Percentiles rank a stretch among this genome's conserved stretches.
These are phyloP conservation scores for Morpho deidamia DNA, from an alignment of 2,888 invertebrate species.

Conservation along the genomic window DNA sequence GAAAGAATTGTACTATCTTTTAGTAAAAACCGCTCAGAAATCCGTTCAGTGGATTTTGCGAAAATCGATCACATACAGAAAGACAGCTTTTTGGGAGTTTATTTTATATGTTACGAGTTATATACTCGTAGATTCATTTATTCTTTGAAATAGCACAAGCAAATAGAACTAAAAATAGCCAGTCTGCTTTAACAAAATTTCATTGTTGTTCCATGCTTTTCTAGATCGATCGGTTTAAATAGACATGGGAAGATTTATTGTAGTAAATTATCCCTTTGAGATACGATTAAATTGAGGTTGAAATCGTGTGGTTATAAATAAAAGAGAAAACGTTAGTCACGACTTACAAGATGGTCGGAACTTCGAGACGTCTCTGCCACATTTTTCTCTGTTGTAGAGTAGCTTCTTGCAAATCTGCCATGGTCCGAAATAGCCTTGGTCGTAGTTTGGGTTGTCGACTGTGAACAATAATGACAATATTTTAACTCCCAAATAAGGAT, in stretches of 20 bases:
- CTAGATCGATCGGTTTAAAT: background rate
- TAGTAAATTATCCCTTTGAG: background rate
- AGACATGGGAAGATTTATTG: slow-evolving; percentile 10
- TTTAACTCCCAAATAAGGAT: background rate
- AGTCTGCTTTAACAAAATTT: no score
- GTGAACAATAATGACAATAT: slow-evolving; percentile 38
- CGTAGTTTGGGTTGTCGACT: slow-evolving; percentile 82
- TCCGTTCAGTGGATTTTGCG: no score
- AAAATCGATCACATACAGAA: no score
- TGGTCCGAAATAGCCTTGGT: slow-evolving; percentile 92
- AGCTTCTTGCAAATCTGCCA: slow-evolving; percentile 92
- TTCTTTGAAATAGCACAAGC: no score
- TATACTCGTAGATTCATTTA: no score
- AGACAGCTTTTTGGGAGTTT: no score
- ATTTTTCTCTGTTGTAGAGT: slow-evolving; percentile 89
- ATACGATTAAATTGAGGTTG: slow-evolving; percentile 15
- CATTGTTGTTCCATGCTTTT: no score
- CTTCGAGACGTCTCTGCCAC: slow-evolving; percentile 86
- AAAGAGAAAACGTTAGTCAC: slow-evolving; percentile 24
- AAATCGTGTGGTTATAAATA: slow-evolving; percentile 21
- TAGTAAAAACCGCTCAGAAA: no score
- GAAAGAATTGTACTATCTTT: no score
- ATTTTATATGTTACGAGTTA: no score
- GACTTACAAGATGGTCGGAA: slow-evolving; percentile 84
- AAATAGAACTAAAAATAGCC: no score